Base-by-base conservation (phyloP, 2,113 vertebrate genomes). In the Oceanodroma tethys region DNA sequence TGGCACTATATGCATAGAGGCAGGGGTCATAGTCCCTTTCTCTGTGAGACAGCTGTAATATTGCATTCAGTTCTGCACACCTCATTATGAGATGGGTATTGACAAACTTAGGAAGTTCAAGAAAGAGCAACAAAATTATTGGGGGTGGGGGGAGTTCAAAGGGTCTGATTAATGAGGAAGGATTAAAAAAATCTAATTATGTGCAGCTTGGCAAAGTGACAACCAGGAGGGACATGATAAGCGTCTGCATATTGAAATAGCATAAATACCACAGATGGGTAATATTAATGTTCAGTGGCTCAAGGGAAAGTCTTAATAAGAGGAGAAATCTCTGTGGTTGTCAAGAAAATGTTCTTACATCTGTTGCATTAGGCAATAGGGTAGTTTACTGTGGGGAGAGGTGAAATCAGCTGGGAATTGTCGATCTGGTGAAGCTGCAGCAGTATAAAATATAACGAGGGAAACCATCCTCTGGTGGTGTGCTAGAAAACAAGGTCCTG, bases 281-380 rank as follows among this genome's bases (percentile, higher is more conserved):
- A 95, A 76, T 95, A 97, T 91, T 90, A 87, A 88, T 70, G 86
- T 90, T 88, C 78, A 63, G 70, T 45, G 94, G 80, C 95, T 93
- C 91, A 40, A 74, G 93, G 89, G 86, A 82, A 38, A 86, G 67
- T 7, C 78, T 87, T 68, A 94, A 81, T 73, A 93, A 91, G 89
- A 90, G 78, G 29, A 85, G 91, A 80, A 93, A 63, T 73, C 91
- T 94, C 89, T 30, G 81, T 60, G 73, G 78, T 80, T 97, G 74
- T 81, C 83, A 66, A 83, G 56, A 87, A 93, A 70, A 82, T 56
- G 85, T 53, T 78, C 81, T 63, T 86, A 76, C 71, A 92, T 94
- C 81, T 95, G 91, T 80, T 93, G 70, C 50, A 11, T 76, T 79
- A 80, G 52, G 72, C 86, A 78, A 8, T 40, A 32, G 65, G 27